Conservation (phyloP, 2,797 vertebrate genomes). For the Benthosema pterotum region DNA sequence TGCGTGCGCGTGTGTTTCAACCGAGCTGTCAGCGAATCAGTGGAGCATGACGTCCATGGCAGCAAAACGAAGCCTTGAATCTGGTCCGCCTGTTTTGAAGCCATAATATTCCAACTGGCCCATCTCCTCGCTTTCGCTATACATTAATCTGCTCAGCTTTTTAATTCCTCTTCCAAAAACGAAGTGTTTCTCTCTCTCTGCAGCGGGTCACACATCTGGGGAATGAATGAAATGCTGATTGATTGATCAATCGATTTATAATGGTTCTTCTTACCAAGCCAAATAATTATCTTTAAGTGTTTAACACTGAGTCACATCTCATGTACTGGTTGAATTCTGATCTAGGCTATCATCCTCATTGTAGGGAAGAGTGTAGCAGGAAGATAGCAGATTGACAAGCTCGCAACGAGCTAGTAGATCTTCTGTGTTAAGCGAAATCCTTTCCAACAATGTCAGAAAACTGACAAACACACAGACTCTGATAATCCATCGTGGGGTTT, state of each 20-base stretch:
- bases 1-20: conserved; percentile 21
- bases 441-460: too few relatives aligned
- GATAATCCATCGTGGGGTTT: too few relatives aligned
- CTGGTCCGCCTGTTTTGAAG: conserved; percentile 51
- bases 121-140: conserved; percentile 56
- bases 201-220: conserved; percentile 36
- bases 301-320: conserved; percentile 36
- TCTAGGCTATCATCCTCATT: too few relatives aligned
- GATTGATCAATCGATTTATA: too few relatives aligned
- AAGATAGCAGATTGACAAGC: too few relatives aligned
- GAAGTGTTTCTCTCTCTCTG: conserved; percentile 29
- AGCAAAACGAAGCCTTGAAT: conserved; percentile 45
- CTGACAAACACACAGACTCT: too few relatives aligned
- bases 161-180: conserved; percentile 51
- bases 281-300: conserved; percentile 46
- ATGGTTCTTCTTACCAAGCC: conserved; percentile 14
- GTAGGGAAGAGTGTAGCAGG: too few relatives aligned
- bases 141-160: conserved; percentile 63
- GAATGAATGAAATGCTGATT: too few relatives aligned
- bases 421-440: too few relatives aligned
- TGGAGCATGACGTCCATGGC: conserved; percentile 26
- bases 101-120: conserved; percentile 49
- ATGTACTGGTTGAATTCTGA: conserved; percentile 34
- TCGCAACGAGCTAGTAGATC: too few relatives aligned
- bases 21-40: conserved; percentile 20